Conservation (phyloP, 2,888 invertebrate genomes). For the Agriopis leucophaearia region DNA sequence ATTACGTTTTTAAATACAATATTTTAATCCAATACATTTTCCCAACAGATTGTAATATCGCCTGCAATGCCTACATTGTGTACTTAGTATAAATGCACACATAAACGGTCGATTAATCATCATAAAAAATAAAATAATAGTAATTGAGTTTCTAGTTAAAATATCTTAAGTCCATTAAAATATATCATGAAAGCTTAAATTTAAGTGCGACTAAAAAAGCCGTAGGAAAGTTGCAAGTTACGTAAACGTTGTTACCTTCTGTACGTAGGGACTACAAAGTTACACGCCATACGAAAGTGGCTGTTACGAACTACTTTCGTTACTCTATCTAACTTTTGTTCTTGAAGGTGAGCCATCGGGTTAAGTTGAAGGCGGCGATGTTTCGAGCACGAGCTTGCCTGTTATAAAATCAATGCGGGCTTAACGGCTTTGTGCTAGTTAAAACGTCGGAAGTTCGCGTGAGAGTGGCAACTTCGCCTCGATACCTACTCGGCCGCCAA, state of each 20-base stretch:
- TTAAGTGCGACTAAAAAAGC: conserved; percentile 55
- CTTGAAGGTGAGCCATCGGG: conserved; percentile 59
- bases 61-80: too few relatives aligned
- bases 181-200: conserved; percentile 38
- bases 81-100: too few relatives aligned
- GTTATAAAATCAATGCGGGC: conserved; percentile 73
- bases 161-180: conserved; percentile 17
- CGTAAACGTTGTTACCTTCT: conserved; percentile 38
- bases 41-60: too few relatives aligned
- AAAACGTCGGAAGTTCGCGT: conserved; percentile 65
- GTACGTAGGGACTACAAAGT: conserved; percentile 45
- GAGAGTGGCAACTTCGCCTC: conserved; percentile 55
- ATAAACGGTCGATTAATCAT: too few relatives aligned
- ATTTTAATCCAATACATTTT: too few relatives aligned
- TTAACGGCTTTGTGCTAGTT: conserved; percentile 71
- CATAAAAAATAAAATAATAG: background rate
- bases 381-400: conserved; percentile 55
- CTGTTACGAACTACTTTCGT: conserved; percentile 54
- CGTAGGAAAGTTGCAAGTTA: conserved; percentile 60
- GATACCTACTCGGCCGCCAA: conserved; percentile 44
- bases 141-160: background rate
- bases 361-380: conserved; percentile 55
- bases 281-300: conserved; percentile 58
- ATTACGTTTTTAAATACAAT: too few relatives aligned
- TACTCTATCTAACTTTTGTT: conserved; percentile 68